A percentile compares a stretch with the other conserved stretches of the same genome.
phyloP scores from a whole-genome alignment of 2,113 vertebrate genomes.

The Paratilapia polleni region DNA sequence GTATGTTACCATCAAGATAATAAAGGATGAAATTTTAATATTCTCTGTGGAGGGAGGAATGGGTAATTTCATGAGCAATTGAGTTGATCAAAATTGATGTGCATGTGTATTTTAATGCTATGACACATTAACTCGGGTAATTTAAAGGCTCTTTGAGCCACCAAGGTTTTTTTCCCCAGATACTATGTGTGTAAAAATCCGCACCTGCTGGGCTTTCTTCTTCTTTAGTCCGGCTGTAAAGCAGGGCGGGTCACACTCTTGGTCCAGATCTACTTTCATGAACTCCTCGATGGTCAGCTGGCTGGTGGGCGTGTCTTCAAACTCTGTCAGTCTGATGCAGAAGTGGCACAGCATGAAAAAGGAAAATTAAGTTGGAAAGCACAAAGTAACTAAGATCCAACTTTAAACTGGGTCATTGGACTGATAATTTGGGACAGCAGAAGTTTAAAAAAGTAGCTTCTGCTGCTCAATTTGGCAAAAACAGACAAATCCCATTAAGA shows the following conservation, averaged over 20 bases:
- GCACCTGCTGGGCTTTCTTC: slow-evolving; percentile 84
- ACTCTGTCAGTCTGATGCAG: slow-evolving; percentile 87
- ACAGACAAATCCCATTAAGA: not conserved
- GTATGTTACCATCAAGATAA: slow-evolving; percentile 4
- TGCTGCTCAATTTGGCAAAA: not conserved
- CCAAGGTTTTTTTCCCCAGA: not conserved
- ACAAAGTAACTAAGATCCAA: not conserved
- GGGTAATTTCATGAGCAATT: not conserved
- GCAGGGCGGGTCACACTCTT: slow-evolving; percentile 94
- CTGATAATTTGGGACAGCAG: not conserved
- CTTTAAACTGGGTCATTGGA: not conserved
- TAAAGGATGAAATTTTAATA: not conserved
- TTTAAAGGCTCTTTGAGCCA: not conserved
- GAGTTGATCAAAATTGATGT: not conserved
- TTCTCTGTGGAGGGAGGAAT: not conserved
- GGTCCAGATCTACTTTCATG: slow-evolving; percentile 92
- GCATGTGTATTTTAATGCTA: not conserved
- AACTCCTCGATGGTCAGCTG: slow-evolving; percentile 96
- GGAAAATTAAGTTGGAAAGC: fast-evolving
- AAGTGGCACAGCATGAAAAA: not conserved
- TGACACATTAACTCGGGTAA: not conserved
- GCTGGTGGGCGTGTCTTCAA: slow-evolving; percentile 96
- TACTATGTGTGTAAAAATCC: not conserved
- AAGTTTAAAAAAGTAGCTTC: not conserved
- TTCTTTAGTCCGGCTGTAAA: slow-evolving; percentile 90